Conservation (phyloP, 2,113 vertebrate species). For the Psephotus haematonotus region DNA sequence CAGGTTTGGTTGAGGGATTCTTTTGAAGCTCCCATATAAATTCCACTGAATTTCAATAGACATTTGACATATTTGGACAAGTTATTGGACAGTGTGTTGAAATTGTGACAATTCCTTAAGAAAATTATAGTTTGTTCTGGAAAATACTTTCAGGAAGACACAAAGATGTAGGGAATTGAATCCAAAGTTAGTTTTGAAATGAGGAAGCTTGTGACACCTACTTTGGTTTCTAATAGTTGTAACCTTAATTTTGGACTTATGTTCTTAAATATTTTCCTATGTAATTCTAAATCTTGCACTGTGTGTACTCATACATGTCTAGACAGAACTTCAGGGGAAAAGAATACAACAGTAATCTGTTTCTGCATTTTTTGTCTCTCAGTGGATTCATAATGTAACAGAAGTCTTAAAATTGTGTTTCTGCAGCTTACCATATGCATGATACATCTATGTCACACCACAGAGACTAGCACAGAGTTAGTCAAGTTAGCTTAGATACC, state of each 20-base stretch:
- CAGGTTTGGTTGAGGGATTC: not conserved
- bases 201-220: not conserved
- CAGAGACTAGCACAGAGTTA: not conserved
- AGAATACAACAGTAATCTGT: not conserved
- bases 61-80: not conserved
- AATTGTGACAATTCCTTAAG: not conserved
- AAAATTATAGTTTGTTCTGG: not conserved
- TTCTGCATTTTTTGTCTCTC: not conserved
- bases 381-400: not conserved
- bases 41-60: not conserved
- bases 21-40: not conserved
- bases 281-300: not conserved
- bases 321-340: not conserved
- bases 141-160: not conserved
- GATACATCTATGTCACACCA: not conserved
- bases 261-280: not conserved
- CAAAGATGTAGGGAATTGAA: not conserved
- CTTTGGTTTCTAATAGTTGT: not conserved
- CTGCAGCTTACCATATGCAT: not conserved
- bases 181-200: not conserved
- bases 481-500: not conserved
- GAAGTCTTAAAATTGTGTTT: not conserved
- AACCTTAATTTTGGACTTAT: not conserved
- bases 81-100: not conserved
- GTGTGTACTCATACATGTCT: not conserved